Percentiles rank a stretch among this genome's conserved stretches.
Evolutionary conservation across 2,888 invertebrate genomes (phyloP).

Genomic region (Parthenolecanium corni): DNA sequence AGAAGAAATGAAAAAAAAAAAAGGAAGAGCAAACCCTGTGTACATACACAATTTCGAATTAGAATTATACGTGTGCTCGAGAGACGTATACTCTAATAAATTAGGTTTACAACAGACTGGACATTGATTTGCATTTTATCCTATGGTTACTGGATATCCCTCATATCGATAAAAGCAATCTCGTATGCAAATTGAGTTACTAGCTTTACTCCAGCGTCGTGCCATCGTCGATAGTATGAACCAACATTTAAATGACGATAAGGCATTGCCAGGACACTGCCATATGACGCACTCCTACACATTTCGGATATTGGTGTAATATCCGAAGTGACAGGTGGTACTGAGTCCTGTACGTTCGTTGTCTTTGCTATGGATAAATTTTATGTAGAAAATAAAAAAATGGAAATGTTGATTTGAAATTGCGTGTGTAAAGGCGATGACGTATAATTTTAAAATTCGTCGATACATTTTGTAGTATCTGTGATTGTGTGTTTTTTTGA

Average conservation of each 20-base stretch:
- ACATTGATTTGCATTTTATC: conserved; percentile 27
- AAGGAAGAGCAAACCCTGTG: too few species aligned
- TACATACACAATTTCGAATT: neutral
- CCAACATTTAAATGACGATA: conserved; percentile 15
- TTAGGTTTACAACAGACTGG: conserved; percentile 28
- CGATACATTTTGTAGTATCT: too few species aligned
- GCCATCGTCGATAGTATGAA: conserved; percentile 3
- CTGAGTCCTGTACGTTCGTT: conserved; percentile 1
- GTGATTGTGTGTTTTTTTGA: too few species aligned
- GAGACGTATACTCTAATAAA: conserved; percentile 10
- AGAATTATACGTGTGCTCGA: neutral
- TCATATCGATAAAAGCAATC: conserved; percentile 19
- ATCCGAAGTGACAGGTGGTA: conserved; percentile 24
- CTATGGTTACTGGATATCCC: conserved; percentile 4
- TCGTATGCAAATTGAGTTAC: conserved; percentile 26
- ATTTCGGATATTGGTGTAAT: conserved; percentile 17
- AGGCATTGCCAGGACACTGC: conserved; percentile 2
- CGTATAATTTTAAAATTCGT: too few species aligned
- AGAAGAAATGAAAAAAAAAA: too few species aligned
- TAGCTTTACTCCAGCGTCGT: conserved; percentile 17
- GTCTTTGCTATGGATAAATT: too few species aligned
- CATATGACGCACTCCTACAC: conserved; percentile 20
- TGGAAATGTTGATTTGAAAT: neutral
- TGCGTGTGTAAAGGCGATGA: neutral
- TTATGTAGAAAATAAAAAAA: too few species aligned